These are phyloP conservation scores for Gallinago media DNA, from an alignment of 2,113 vertebrate species.

Conservation along the genomic window DNA sequence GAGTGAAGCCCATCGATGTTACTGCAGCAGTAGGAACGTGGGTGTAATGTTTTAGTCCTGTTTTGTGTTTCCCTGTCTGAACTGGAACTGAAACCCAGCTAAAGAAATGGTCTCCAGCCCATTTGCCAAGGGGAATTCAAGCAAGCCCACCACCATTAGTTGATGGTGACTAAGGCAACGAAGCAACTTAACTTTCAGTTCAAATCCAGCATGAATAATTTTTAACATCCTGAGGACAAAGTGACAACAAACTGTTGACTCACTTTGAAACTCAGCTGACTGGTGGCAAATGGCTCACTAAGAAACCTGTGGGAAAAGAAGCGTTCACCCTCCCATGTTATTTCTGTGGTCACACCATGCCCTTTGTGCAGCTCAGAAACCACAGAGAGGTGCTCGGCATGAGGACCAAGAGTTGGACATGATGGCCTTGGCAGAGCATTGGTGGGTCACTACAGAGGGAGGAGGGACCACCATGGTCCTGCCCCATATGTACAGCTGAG, in stretches of 20 bases:
- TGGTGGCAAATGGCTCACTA: neutral
- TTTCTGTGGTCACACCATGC: neutral
- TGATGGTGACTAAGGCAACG: neutral
- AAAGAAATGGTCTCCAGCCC: neutral
- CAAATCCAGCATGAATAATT: neutral
- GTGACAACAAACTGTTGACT: neutral
- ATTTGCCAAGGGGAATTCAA: neutral
- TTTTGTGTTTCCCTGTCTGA: neutral
- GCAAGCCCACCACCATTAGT: neutral
- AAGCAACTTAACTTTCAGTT: neutral
- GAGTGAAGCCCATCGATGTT: neutral
- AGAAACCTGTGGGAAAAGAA: neutral
- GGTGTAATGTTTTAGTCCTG: neutral
- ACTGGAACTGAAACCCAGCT: neutral
- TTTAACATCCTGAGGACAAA: neutral
- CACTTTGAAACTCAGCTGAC: neutral
- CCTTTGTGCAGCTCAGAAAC: neutral
- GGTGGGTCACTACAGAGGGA: rapidly evolving
- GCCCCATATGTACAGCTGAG: rapidly evolving
- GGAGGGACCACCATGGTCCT: neutral
- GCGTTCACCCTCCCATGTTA: neutral
- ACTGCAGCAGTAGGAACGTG: neutral
- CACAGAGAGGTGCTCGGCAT: neutral
- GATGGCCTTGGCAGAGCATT: rapidly evolving
- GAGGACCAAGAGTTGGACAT: neutral